Conservation (phyloP, 2,113 vertebrate species). For the Noctilio leporinus region DNA sequence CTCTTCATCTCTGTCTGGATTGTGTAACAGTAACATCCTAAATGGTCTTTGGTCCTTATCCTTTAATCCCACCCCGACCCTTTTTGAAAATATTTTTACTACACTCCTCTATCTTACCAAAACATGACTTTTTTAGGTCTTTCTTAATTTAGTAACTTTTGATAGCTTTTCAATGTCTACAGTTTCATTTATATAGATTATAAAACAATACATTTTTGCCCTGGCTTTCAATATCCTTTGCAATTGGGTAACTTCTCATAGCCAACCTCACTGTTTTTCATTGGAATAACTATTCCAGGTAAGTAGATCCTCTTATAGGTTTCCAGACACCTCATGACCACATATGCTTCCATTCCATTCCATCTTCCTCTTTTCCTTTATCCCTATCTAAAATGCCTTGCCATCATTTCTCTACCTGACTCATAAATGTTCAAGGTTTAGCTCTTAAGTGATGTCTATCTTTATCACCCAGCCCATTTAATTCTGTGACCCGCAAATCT, state of each 20-base stretch:
- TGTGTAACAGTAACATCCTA: neutral
- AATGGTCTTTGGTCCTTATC: neutral
- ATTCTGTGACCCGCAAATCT: neutral
- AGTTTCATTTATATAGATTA: neutral
- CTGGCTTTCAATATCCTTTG: neutral
- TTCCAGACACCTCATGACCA: neutral
- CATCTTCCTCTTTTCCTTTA: neutral
- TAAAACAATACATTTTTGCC: neutral
- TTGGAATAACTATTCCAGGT: neutral
- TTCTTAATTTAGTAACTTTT: neutral
- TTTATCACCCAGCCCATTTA: neutral
- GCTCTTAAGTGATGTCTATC: neutral
- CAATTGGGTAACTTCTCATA: neutral
- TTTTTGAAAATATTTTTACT: slow-evolving; percentile 5
- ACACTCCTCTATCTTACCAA: neutral
- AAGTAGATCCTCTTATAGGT: neutral
- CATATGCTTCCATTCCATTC: neutral
- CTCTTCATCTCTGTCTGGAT: neutral
- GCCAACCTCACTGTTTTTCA: neutral
- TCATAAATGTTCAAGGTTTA: neutral
- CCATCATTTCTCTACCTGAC: neutral
- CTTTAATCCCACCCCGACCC: neutral
- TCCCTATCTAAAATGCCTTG: neutral
- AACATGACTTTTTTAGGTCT: neutral
- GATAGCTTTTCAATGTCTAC: neutral